Percentiles rank a stretch among this genome's conserved stretches.
These are phyloP conservation scores for Idaea biselata DNA, from an alignment of 2,888 invertebrate genomes.

Conservation along the genomic window DNA sequence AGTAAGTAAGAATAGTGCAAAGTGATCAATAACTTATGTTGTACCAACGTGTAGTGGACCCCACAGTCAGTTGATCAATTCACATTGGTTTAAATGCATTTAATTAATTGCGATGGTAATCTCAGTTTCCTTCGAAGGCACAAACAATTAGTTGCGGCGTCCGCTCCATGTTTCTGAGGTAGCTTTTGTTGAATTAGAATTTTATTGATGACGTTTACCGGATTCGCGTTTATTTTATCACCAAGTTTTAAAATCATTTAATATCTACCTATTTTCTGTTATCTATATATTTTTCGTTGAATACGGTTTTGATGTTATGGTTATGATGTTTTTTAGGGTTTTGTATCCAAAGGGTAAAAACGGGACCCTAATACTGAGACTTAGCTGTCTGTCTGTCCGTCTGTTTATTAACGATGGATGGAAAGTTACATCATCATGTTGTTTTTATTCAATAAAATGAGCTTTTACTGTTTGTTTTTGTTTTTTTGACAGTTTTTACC, in stretches of 20 bases:
- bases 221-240: conserved; percentile 24
- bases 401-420: too few species aligned
- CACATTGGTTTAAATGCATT: conserved; percentile 60
- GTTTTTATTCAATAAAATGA: too few species aligned
- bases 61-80: conserved; percentile 61
- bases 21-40: conserved; percentile 18
- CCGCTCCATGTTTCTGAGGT: conserved; percentile 24
- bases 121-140: conserved; percentile 44
- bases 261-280: neutral
- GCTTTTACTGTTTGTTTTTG: too few species aligned
- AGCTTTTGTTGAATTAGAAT: conserved; percentile 45
- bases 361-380: too few species aligned
- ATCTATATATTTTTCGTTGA: too few species aligned
- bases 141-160: conserved; percentile 61
- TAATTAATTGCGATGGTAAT: conserved; percentile 74
- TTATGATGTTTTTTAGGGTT: too few species aligned
- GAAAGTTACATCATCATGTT: neutral
- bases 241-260: neutral
- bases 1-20: neutral
- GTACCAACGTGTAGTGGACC: conserved; percentile 42
- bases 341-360: too few species aligned
- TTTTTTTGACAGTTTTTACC: too few species aligned
- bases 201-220: conserved; percentile 38
- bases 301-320: too few species aligned
- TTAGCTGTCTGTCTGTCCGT: too few species aligned